phyloP scores from a whole-genome alignment of 2,888 invertebrate species.

The Volucella bombylans region DNA sequence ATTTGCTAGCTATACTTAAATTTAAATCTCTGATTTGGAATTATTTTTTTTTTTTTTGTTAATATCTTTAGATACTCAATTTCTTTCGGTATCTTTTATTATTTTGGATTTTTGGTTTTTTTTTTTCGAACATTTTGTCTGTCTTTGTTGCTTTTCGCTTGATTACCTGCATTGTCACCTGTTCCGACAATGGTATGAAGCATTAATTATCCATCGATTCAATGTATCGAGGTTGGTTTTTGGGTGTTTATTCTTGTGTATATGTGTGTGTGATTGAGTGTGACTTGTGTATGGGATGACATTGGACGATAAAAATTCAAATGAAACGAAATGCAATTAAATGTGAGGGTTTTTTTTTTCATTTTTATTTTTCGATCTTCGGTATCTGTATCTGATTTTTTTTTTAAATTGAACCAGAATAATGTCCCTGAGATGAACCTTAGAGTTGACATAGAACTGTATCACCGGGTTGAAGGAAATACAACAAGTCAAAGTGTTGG shows the following conservation, averaged over 20 bases:
- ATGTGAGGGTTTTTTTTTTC: conserved; percentile 36
- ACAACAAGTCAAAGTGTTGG: conserved; percentile 20
- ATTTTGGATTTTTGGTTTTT: not conserved
- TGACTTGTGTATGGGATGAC: conserved; percentile 37
- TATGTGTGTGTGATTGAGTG: conserved; percentile 20
- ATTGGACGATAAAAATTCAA: conserved; percentile 59
- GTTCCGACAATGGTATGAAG: conserved; percentile 50
- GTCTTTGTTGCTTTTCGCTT: conserved; percentile 65
- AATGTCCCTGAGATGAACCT: conserved; percentile 28
- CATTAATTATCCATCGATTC: conserved; percentile 65
- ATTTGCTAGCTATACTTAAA: conserved; percentile 62
- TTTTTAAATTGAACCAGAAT: conserved; percentile 8
- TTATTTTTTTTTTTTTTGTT: conserved; percentile 37
- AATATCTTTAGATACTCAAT: not conserved
- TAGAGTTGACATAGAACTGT: conserved; percentile 13
- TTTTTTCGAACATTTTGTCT: conserved; percentile 60
- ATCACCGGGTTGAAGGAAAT: conserved; percentile 1
- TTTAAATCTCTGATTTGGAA: conserved; percentile 55
- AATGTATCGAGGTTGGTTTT: conserved; percentile 36
- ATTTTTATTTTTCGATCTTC: conserved; percentile 13
- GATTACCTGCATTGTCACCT: conserved; percentile 58
- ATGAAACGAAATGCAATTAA: conserved; percentile 66
- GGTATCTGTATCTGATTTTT: conserved; percentile 32
- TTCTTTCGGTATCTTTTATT: no score
- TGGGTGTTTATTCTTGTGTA: conserved; percentile 20